Conservation (phyloP, 1,140 invertebrate genomes). For the Micrasema minimum region DNA sequence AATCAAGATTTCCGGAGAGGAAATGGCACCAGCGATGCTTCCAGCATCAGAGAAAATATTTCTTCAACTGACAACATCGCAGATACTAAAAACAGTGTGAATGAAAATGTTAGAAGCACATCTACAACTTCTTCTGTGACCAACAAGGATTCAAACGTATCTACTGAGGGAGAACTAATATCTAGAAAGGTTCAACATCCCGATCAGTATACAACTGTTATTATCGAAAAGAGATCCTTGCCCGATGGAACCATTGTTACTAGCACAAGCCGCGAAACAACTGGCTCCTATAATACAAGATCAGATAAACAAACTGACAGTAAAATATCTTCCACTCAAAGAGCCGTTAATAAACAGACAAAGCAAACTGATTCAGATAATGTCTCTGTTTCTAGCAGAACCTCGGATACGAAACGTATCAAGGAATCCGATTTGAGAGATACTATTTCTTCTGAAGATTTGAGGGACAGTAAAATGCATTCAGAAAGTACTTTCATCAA, state of each 20-base stretch:
- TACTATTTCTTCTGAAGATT: neutral
- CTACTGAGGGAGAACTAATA: constrained; percentile 62
- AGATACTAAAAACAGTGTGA: constrained; percentile 50
- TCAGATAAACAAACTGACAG: constrained; percentile 43
- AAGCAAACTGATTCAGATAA: constrained; percentile 14
- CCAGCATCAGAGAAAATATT: neutral
- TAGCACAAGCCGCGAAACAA: constrained; percentile 72
- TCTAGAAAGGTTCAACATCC: constrained; percentile 70
- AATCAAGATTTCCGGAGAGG: constrained; percentile 27
- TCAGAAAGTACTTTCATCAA: constrained; percentile 5
- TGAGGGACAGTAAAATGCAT: neutral
- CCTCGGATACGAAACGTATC: constrained; percentile 3
- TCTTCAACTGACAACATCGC: constrained; percentile 24
- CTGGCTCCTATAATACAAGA: constrained; percentile 55
- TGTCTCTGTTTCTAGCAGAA: constrained; percentile 6
- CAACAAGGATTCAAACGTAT: constrained; percentile 55
- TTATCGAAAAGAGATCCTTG: constrained; percentile 71
- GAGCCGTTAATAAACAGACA: neutral
- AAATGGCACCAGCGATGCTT: neutral
- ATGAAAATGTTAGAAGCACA: constrained; percentile 53
- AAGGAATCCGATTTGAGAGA: neutral
- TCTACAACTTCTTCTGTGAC: constrained; percentile 39
- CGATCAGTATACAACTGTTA: constrained; percentile 72
- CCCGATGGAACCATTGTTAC: constrained; percentile 73
- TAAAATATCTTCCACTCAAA: constrained; percentile 29